Base-by-base conservation (phyloP, 1,140 invertebrate genomes). In the Mylabris phalerata region DNA sequence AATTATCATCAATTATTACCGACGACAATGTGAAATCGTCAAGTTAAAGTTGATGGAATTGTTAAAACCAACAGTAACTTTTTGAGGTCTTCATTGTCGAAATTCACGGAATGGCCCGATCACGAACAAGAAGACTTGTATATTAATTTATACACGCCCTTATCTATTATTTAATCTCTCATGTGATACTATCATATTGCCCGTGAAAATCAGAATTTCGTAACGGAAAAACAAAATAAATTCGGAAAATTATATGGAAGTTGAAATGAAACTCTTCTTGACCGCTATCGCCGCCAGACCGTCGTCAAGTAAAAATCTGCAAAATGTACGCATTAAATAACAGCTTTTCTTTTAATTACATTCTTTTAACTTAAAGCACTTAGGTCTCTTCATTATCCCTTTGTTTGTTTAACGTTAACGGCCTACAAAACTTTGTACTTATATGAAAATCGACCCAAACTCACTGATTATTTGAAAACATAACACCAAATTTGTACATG, bases 21-120 rank as follows among this genome's bases (percentile, higher is more conserved):
- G 9, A 42, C 10, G 41, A n/a, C 10, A 42, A 42, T n/a, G 19
- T 19, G 3, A 42, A 42, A 42, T 42, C 39, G 32, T 39, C 11
- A 60, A 63, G 63, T 68, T 63, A 66, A 58, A 61, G 61, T 63
- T 67, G 63, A 61, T 64, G 63, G 70, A 73, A 71, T 72, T 73
- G 69, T 73, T 71, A 70, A 73, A 73, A 72, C 71, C 71, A 73
- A 73, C 67, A 71, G 71, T 73, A 72, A 67, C 69, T 67, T 73
- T 73, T 73, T 73, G 71, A 73, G 71, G 71, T 73, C 71, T 72
- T 63, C 58, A 59, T 62, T 69, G 61, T 67, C 61, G 32, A 65
- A 71, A 63, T 67, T 67, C 44, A 61, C 59, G 61, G 61, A 63
- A 61, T 52, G 57, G 57, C 59, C 50, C 50, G 63, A 66, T 68